These are phyloP conservation scores for Drosophila meridiana DNA, from an alignment of 2,888 invertebrate species.

Conservation along the genomic window DNA sequence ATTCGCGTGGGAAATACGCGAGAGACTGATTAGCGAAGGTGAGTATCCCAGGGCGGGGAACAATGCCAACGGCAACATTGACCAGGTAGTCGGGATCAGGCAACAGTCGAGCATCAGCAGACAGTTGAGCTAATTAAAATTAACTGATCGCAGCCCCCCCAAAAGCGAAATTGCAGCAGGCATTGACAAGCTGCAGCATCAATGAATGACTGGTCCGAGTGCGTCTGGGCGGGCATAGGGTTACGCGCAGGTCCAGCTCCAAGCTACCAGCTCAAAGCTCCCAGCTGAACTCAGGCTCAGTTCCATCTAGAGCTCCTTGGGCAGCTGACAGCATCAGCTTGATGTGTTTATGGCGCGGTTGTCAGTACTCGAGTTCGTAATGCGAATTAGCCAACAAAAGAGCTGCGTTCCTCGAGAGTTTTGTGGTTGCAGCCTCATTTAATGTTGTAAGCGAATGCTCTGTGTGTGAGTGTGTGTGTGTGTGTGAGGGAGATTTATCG, in stretches of 20 bases:
- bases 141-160: conserved; percentile 76
- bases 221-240: conserved; percentile 51
- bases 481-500: conserved; percentile 72
- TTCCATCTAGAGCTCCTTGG: conserved; percentile 6
- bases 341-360: conserved; percentile 79
- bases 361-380: conserved; percentile 51
- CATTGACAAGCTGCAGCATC: conserved; percentile 29
- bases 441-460: conserved; percentile 65
- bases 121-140: conserved; percentile 67
- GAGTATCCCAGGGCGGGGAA: conserved; percentile 80
- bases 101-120: conserved; percentile 8
- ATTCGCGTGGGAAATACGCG: conserved; percentile 99
- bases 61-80: conserved; percentile 34
- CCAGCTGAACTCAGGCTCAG: neutral
- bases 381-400: conserved; percentile 56
- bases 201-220: conserved; percentile 34
- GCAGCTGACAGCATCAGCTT: conserved; percentile 45
- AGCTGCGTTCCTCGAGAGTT: conserved; percentile 13
- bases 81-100: conserved; percentile 5
- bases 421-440: conserved; percentile 50
- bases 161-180: conserved; percentile 71
- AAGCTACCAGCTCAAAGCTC: neutral
- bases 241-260: conserved; percentile 23
- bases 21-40: conserved; percentile 98
- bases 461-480: conserved; percentile 19